Evolutionary conservation across 2,888 invertebrate genomes (phyloP).

Genomic region (Oeneis ivallda): DNA sequence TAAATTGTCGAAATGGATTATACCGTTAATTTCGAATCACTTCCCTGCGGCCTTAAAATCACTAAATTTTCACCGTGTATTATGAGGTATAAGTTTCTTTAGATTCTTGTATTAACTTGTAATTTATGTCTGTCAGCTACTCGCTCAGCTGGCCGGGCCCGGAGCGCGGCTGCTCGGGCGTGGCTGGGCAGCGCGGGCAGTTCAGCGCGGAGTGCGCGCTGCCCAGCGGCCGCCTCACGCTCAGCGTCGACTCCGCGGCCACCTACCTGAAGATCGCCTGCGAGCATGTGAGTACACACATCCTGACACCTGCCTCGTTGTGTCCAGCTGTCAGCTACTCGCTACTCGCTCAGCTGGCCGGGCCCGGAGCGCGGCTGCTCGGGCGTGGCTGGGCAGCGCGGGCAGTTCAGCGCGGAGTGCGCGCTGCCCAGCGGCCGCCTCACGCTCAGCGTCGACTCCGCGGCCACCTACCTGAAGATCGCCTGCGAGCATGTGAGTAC

Average conservation of each 20-base stretch:
- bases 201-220: slow-evolving; percentile 84
- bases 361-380: slow-evolving; percentile 81
- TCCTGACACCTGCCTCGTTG: too few species aligned
- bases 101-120: neutral
- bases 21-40: too few species aligned
- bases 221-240: slow-evolving; percentile 70
- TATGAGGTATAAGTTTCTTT: too few species aligned
- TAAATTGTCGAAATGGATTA: too few species aligned
- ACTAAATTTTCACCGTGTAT: too few species aligned
- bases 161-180: slow-evolving; percentile 85
- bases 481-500: slow-evolving; percentile 20
- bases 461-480: slow-evolving; percentile 12
- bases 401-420: slow-evolving; percentile 87
- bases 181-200: slow-evolving; percentile 80
- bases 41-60: too few species aligned
- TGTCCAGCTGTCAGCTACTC: slow-evolving; percentile 8
- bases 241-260: slow-evolving; percentile 15
- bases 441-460: slow-evolving; percentile 12
- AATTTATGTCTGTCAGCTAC: neutral
- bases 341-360: slow-evolving; percentile 29
- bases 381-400: slow-evolving; percentile 73
- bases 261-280: slow-evolving; percentile 14
- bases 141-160: slow-evolving; percentile 34
- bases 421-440: slow-evolving; percentile 79
- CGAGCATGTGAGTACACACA: slow-evolving; percentile 19